Base-by-base conservation (phyloP, 2,888 invertebrate genomes). In the Pheosia gnoma region DNA sequence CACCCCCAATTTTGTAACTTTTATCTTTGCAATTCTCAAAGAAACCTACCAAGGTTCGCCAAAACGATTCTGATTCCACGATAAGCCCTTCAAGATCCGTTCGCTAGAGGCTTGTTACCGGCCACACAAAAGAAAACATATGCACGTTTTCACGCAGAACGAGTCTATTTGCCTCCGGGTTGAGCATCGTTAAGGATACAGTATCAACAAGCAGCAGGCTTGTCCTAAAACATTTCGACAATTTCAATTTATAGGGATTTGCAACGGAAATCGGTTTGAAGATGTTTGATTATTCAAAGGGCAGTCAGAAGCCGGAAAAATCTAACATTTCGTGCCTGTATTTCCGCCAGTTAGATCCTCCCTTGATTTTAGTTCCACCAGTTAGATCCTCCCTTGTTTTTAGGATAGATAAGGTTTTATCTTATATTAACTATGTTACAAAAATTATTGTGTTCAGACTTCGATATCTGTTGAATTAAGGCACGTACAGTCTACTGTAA, bases 41-140 rank as follows among this genome's bases (percentile, higher is more conserved):
- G 68, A 70, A 68, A 65, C 58, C 59, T 60, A 68, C 70, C 62
- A 61, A 65, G 57, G 68, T 72, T 68, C 65, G 65, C 7, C n/a
- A 10, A 70, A 68, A 61, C 59, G 70, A 70, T 75, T 70, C 62
- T 47, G 59, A 68, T 72, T 72, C 70, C 68, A 70, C 63, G 66
- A 75, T 75, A 68, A 68, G 62, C 59, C 63, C 68, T 73, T 62
- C 51, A 37, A 58, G 59, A 62, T 66, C 59, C 59, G 39, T 47
- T 10, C 58, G 70, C 73, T 66, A 57, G 57, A 64, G 76, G 68
- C 63, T 59, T 13, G 62, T 57, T 53, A 57, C 7, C 57, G 58
- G 51, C 63, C 55, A 43, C 58, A 68, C 63, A 74, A 73, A 75
- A 66, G 67, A 57, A 67, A 71, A 74, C 72, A 68, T 74, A 66